These are phyloP conservation scores for Aphelocoma coerulescens DNA, from an alignment of 2,113 vertebrate species.

Conservation along the genomic window DNA sequence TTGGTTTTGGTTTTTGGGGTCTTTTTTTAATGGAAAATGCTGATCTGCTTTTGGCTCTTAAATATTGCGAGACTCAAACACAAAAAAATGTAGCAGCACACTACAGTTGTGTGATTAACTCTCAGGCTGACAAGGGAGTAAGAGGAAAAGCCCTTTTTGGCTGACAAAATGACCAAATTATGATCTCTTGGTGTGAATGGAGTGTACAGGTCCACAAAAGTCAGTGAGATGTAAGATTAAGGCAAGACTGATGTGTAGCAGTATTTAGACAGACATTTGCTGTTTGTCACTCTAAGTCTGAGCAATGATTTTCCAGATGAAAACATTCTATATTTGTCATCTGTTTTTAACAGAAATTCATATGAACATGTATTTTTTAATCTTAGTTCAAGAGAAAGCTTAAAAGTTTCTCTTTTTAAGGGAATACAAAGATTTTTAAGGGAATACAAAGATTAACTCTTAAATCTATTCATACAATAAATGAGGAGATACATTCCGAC, in stretches of 20 bases:
- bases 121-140: neutral
- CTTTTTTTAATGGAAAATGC: neutral
- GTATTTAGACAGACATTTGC: neutral
- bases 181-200: neutral
- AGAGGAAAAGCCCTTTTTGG: neutral
- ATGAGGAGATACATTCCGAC: neutral
- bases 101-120: neutral
- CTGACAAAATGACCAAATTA: neutral
- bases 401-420: neutral
- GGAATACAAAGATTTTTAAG: neutral
- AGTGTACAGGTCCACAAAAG: neutral
- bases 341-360: neutral
- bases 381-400: neutral
- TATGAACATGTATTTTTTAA: neutral
- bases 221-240: neutral
- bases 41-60: neutral
- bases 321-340: neutral
- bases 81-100: neutral
- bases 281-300: conserved; percentile 35
- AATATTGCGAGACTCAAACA: neutral
- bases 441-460: neutral
- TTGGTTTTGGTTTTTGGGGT: too few species aligned
- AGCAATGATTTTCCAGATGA: conserved; percentile 40
- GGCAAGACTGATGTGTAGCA: conserved; percentile 24
- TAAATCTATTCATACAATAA: neutral